Percentiles rank a stretch among this genome's conserved stretches.
These are phyloP conservation scores for Drosophila melanosoma DNA, from an alignment of 2,888 invertebrate species.

Conservation along the genomic window DNA sequence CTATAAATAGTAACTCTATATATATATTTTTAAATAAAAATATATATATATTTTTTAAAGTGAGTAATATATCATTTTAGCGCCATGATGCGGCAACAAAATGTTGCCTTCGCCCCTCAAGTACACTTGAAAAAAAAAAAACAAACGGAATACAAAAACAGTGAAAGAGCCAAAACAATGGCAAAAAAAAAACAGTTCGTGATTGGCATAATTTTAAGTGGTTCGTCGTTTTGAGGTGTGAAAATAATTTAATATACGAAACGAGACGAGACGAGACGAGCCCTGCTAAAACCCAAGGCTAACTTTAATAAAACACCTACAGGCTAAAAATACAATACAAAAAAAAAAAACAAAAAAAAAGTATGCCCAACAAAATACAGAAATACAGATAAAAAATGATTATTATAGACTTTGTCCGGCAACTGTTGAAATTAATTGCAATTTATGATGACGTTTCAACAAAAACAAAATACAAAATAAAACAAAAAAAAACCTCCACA, in stretches of 20 bases:
- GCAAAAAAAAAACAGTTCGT: conserved; percentile 55
- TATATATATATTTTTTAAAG: neutral
- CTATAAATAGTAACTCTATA: conserved; percentile 39
- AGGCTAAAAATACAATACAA: conserved; percentile 49
- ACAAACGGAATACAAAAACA: conserved; percentile 10
- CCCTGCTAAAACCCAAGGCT: conserved; percentile 65
- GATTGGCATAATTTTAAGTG: conserved; percentile 79
- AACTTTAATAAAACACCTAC: conserved; percentile 80
- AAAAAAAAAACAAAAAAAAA: conserved; percentile 6
- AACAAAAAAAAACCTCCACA: conserved; percentile 40
- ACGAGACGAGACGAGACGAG: conserved; percentile 25
- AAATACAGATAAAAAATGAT: conserved; percentile 27
- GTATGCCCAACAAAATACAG: neutral
- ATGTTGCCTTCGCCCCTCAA: conserved; percentile 35
- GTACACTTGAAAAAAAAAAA: conserved; percentile 56
- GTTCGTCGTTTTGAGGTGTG: conserved; percentile 66
- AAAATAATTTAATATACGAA: conserved; percentile 75
- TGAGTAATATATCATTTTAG: conserved; percentile 46
- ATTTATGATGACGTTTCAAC: conserved; percentile 81
- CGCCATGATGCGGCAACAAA: conserved; percentile 63
- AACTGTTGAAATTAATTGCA: conserved; percentile 80
- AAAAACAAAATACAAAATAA: conserved; percentile 58
- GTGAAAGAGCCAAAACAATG: conserved; percentile 31
- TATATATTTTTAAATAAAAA: neutral
- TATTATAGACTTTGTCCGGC: conserved; percentile 57